These are phyloP conservation scores for Machimus rusticus DNA, from an alignment of 2,888 invertebrate species.

Conservation along the genomic window DNA sequence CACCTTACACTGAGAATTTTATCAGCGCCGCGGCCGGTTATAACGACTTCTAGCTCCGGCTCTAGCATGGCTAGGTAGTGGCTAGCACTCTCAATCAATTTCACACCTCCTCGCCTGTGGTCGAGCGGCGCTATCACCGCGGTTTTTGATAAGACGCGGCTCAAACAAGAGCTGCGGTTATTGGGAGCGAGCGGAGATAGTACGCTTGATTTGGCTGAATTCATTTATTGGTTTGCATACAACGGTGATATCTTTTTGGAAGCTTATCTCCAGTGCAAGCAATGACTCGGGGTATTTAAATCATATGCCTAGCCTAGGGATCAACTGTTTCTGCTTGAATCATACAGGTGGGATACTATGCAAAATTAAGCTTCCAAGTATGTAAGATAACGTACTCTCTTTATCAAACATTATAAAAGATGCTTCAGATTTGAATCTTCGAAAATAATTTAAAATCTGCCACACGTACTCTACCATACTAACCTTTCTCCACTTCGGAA, in stretches of 20 bases:
- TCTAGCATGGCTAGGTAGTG: not conserved
- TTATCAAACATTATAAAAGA: not conserved
- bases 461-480: not conserved
- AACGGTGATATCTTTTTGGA: not conserved
- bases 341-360: not conserved
- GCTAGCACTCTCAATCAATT: not conserved
- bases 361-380: not conserved
- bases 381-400: not conserved
- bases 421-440: not conserved
- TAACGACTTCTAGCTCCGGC: not conserved
- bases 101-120: not conserved
- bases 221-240: not conserved
- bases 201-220: not conserved
- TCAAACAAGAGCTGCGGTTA: not conserved
- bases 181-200: not conserved
- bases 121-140: not conserved
- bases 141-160: not conserved
- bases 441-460: no score
- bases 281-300: not conserved
- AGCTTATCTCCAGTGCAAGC: not conserved
- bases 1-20: not conserved
- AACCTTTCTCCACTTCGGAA: not conserved
- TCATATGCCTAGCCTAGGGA: not conserved
- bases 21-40: not conserved
- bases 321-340: not conserved